Evolutionary conservation across 2,113 vertebrate genomes (phyloP), one percentile per base, ranked within the genome.

Genomic region (Pangasianodon hypophthalmus): DNA sequence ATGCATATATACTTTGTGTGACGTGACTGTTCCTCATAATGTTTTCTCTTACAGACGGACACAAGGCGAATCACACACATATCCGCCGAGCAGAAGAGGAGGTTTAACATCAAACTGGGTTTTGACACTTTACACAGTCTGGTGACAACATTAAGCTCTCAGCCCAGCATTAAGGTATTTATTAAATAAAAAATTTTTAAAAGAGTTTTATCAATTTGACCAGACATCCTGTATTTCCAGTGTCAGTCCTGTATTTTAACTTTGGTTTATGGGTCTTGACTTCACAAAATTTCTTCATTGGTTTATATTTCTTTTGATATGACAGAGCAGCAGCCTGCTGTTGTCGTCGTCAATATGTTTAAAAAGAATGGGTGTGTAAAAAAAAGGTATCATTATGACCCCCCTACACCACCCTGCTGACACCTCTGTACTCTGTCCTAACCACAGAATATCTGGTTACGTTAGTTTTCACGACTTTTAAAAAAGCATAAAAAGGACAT

Each of bases 61-160:
- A 97, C 88, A 91, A 96, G 98, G 54, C 97, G 98, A 84, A 98
- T 99, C 92, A 99, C 97, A 0, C 98, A 99, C 94, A 99, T 99
- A 94, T 99, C 98, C 0, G 98, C 98, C 0, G 98, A 99, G 93
- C 98, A 99, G 96, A 99, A 99, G 95, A 96, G 98, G n/a, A 97
- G 98, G 19, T 99, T 99, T 95, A 99, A 99, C 93, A 99, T 99
- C 95, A 99, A 99, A 93, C 92, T 99, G 91, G 98, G 98, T 16
- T 99, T 99, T 14, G 97, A 99, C 95, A 99, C 97, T 0, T 95
- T 99, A 89, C 97, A 99, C 16, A 96, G 96, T 92, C 95, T 99
- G 13, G 98, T 99, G 94, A 97, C 97, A 87, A 98, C 97, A 0
- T 95, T 99, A 64, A 98, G 96, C 37, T 94, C 97, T 79, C 98